A percentile compares a stretch with the other conserved stretches of the same genome.
These are phyloP conservation scores for Thamnaconus septentrionalis DNA, from an alignment of 2,113 vertebrate genomes.

Conservation along the genomic window DNA sequence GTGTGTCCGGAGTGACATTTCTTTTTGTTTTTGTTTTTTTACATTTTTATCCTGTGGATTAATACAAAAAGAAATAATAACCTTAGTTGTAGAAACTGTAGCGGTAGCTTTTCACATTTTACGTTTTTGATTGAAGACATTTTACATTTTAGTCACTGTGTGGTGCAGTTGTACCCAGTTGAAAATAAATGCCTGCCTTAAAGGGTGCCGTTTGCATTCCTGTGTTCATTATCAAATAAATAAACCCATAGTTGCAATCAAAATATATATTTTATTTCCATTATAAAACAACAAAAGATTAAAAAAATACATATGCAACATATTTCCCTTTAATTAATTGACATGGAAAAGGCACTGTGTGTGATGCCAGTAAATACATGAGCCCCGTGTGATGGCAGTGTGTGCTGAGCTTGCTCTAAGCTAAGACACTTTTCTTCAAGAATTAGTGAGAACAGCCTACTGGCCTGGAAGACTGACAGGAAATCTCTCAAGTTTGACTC, in stretches of 20 bases:
- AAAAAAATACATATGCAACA: not conserved
- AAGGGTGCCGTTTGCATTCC: conserved; percentile 62
- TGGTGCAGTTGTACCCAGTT: conserved; percentile 77
- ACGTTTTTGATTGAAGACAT: conserved; percentile 68
- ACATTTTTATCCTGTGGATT: conserved; percentile 73
- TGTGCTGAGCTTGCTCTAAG: not conserved
- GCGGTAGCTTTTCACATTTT: conserved; percentile 75
- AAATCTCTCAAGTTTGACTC: not conserved
- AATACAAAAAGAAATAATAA: conserved; percentile 72
- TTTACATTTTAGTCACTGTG: conserved; percentile 68
- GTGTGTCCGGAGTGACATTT: conserved; percentile 61
- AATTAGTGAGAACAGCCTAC: not conserved
- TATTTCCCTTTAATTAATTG: not conserved
- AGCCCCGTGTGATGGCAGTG: no score
- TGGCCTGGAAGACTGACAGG: not conserved
- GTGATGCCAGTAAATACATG: not conserved
- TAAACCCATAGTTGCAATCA: conserved; percentile 18
- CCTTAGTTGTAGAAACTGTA: conserved; percentile 62
- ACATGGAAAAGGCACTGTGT: conserved; percentile 49
- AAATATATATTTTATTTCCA: conserved; percentile 43
- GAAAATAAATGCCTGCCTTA: conserved; percentile 89
- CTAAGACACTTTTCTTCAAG: not conserved
- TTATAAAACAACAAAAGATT: not conserved
- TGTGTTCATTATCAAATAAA: conserved; percentile 1
- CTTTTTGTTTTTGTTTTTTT: conserved; percentile 15